These are phyloP conservation scores for Uropetala carovei DNA, from an alignment of 2,888 invertebrate genomes.

Conservation along the genomic window DNA sequence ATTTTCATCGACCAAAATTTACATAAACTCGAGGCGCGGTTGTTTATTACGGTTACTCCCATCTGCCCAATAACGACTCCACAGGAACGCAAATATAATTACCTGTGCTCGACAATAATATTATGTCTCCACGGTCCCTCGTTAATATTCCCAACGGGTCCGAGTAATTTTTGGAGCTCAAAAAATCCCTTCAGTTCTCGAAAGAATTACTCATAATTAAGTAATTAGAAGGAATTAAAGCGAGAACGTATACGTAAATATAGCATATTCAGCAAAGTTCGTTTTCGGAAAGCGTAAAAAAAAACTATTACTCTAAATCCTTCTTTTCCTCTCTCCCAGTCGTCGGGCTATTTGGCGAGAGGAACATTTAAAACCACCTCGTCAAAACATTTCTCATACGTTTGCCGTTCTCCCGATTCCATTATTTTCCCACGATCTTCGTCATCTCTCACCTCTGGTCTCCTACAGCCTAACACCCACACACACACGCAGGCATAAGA, in stretches of 20 bases:
- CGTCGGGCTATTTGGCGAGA: no score
- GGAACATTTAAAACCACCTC: no score
- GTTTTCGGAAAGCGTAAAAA: neutral
- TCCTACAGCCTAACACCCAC: neutral
- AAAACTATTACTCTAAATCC: no score
- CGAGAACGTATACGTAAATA: neutral
- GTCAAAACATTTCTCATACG: no score
- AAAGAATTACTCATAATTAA: no score
- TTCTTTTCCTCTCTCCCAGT: no score
- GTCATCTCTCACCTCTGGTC: neutral
- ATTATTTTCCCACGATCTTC: neutral
- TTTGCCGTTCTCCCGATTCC: no score
- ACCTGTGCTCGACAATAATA: neutral
- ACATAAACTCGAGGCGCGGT: neutral
- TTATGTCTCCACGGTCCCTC: neutral
- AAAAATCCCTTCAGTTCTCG: no score
- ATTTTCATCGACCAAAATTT: neutral
- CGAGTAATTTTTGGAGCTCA: no score
- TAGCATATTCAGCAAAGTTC: neutral
- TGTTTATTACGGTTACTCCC: neutral
- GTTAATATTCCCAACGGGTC: neutral
- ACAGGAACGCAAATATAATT: constrained; percentile 6
- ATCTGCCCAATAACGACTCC: neutral
- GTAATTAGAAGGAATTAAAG: no score
- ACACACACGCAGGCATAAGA: neutral